Conservation (phyloP, 2,888 invertebrate genomes). For the Drosophila birchii region DNA sequence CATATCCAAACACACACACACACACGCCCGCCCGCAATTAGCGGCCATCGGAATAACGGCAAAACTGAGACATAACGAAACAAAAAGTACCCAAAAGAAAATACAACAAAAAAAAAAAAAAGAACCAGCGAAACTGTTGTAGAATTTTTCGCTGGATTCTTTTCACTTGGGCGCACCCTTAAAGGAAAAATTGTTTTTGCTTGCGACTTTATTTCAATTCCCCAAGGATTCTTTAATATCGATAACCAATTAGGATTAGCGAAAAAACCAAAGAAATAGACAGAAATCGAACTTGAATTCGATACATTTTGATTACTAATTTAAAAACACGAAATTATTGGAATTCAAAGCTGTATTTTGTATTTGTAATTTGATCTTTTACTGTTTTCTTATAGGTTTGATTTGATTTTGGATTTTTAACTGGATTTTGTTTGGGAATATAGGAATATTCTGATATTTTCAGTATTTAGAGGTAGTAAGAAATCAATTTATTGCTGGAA, state of each 20-base stretch:
- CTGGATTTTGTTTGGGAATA: too few relatives aligned
- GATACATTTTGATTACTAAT: too few relatives aligned
- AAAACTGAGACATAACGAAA: slow-evolving; percentile 69
- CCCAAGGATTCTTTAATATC: slow-evolving; percentile 8
- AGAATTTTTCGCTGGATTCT: slow-evolving; percentile 23
- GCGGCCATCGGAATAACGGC: slow-evolving; percentile 64
- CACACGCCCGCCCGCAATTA: slow-evolving; percentile 62
- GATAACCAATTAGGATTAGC: slow-evolving; percentile 13
- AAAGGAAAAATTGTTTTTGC: slow-evolving; percentile 20
- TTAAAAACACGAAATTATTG: too few relatives aligned
- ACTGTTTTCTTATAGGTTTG: too few relatives aligned
- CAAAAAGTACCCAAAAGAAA: slow-evolving; percentile 13
- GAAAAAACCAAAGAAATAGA: background rate
- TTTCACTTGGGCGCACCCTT: slow-evolving; percentile 37
- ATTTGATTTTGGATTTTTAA: too few relatives aligned
- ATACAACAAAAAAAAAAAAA: slow-evolving; percentile 27
- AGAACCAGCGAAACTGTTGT: slow-evolving; percentile 1
- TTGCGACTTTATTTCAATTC: slow-evolving; percentile 5
- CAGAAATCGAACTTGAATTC: too few relatives aligned
- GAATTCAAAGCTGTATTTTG: too few relatives aligned
- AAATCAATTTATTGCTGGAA: too few relatives aligned
- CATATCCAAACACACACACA: slow-evolving; percentile 15
- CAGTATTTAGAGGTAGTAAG: too few relatives aligned
- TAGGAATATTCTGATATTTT: too few relatives aligned
- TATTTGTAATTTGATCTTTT: too few relatives aligned